Percentiles rank a stretch among this genome's conserved stretches.
phyloP scores from a whole-genome alignment of 2,113 vertebrate genomes.

The Gobio gobio region DNA sequence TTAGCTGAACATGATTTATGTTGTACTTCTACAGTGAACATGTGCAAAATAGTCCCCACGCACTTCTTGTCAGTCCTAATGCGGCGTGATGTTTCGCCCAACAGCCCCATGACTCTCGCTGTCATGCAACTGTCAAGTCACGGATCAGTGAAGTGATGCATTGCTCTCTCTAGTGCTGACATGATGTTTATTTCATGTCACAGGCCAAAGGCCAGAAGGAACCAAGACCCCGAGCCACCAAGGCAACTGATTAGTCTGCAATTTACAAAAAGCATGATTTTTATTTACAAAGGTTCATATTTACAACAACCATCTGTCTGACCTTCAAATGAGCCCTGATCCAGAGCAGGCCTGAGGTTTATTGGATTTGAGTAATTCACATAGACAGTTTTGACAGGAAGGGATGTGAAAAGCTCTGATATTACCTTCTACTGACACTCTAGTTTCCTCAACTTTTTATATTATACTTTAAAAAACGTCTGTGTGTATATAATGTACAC shows the following conservation, averaged over 20 bases:
- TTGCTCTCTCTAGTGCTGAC: slow-evolving; percentile 62
- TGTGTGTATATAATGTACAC: no score
- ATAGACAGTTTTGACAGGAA: slow-evolving; percentile 42
- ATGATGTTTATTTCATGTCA: slow-evolving; percentile 56
- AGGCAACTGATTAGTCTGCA: slow-evolving; percentile 56
- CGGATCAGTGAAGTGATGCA: slow-evolving; percentile 58
- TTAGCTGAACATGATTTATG: slow-evolving; percentile 1
- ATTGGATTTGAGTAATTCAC: slow-evolving; percentile 7
- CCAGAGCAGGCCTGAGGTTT: slow-evolving; percentile 15
- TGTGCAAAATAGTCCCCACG: slow-evolving; percentile 7
- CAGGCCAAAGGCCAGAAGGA: slow-evolving; percentile 62
- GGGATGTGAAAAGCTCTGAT: slow-evolving; percentile 26
- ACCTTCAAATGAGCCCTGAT: slow-evolving; percentile 39
- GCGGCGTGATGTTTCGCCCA: slow-evolving; percentile 2
- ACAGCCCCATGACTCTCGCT: slow-evolving; percentile 36
- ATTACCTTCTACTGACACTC: not conserved
- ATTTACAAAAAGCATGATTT: slow-evolving; percentile 27
- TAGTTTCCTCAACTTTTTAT: not conserved
- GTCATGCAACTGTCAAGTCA: slow-evolving; percentile 55
- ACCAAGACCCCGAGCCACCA: slow-evolving; percentile 25
- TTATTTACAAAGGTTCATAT: slow-evolving; percentile 23
- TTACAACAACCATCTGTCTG: not conserved
- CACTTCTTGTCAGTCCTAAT: slow-evolving; percentile 30
- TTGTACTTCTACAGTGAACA: not conserved
- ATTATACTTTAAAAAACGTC: not conserved